Evolutionary conservation across 2,113 vertebrate species (phyloP).

Genomic region (Uropsilus gracilis): DNA sequence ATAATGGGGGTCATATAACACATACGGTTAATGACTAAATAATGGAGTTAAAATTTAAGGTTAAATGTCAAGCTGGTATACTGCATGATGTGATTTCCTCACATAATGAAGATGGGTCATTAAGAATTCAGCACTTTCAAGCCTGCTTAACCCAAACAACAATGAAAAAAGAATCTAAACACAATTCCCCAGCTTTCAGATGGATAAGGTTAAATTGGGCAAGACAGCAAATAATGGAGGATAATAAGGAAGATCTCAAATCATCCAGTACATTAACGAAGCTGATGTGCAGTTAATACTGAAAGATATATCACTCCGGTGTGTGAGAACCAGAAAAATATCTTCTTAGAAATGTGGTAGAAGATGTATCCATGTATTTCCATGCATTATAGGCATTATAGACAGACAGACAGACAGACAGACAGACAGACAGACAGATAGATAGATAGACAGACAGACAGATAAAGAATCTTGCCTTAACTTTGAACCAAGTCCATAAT

Average conservation of each 20-base stretch:
- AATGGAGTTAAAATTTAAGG: constrained; percentile 67
- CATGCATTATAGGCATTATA: too few species aligned
- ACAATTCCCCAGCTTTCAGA: constrained; percentile 82
- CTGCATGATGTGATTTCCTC: constrained; percentile 61
- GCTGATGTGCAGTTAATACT: constrained; percentile 76
- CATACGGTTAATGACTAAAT: constrained; percentile 75
- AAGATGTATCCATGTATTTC: neutral
- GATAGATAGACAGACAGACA: too few species aligned
- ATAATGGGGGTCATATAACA: constrained; percentile 28
- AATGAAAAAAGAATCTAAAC: constrained; percentile 81
- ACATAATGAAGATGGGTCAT: constrained; percentile 65
- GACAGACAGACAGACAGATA: too few species aligned
- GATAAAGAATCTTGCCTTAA: neutral
- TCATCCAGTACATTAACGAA: constrained; percentile 77
- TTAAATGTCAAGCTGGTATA: constrained; percentile 65
- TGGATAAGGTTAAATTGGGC: constrained; percentile 84
- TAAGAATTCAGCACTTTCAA: constrained; percentile 78
- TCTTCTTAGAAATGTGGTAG: neutral
- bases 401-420: too few species aligned
- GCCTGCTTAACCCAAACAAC: constrained; percentile 77
- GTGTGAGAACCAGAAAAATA: constrained; percentile 27
- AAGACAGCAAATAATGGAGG: constrained; percentile 85
- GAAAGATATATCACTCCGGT: neutral
- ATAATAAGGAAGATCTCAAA: constrained; percentile 81
- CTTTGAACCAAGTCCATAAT: neutral